Percentiles rank a stretch among this genome's conserved stretches.
phyloP scores from a whole-genome alignment of 2,113 vertebrate species.

The cattle (Bos taurus) region ARS-UCD2.0 NC_037338.1:37264001-37264500 shows the following conservation, averaged over 20 bases:
- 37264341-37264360: neutral
- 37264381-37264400: neutral
- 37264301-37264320: neutral
- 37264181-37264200: constrained; percentile 44
- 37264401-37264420: neutral
- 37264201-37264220: constrained; percentile 21
- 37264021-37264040: neutral
- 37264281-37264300: constrained; percentile 33
- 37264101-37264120: neutral
- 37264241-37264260: neutral
- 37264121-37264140: neutral
- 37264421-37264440: neutral
- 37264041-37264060: neutral
- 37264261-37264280: neutral
- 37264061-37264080: neutral
- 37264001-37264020: neutral
- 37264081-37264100: neutral
- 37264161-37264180: constrained; percentile 27
- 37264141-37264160: neutral
- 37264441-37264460: neutral
- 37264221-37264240: neutral
- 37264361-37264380: neutral
- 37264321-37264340: neutral
- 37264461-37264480: neutral
- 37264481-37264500: neutral